Evolutionary conservation across 2,888 invertebrate species (phyloP).

Genomic region (Syrphus vitripennis): DNA sequence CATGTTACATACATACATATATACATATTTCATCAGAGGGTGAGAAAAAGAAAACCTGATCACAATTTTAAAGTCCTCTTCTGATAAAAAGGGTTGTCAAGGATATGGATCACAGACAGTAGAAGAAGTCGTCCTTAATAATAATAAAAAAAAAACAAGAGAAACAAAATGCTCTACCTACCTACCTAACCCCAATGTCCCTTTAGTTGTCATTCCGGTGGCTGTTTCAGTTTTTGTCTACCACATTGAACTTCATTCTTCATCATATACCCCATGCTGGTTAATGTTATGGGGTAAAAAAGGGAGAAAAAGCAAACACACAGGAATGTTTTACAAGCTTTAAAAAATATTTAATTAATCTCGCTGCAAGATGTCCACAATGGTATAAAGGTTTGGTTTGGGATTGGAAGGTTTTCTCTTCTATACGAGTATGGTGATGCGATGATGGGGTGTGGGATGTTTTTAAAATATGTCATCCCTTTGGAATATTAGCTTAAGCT

Average conservation of each 20-base stretch:
- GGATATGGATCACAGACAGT: neutral
- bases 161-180: slow-evolving; percentile 30
- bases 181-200: slow-evolving; percentile 56
- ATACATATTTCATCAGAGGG: neutral
- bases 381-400: neutral
- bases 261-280: neutral
- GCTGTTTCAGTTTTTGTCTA: slow-evolving; percentile 32
- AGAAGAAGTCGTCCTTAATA: slow-evolving; percentile 19
- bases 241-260: slow-evolving; percentile 55
- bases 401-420: neutral
- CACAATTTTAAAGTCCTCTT: slow-evolving; percentile 38
- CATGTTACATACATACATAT: neutral
- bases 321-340: slow-evolving; percentile 46
- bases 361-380: slow-evolving; percentile 50
- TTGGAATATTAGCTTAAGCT: slow-evolving; percentile 33
- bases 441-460: neutral
- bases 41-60: slow-evolving; percentile 28
- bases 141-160: slow-evolving; percentile 3
- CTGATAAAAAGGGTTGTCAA: neutral
- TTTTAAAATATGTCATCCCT: neutral
- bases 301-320: slow-evolving; percentile 17
- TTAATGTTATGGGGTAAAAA: neutral
- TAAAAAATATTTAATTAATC: slow-evolving; percentile 69
- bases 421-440: neutral
- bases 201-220: slow-evolving; percentile 34